These are phyloP conservation scores for Tetragonisca angustula DNA, from an alignment of 2,888 invertebrate genomes.

Conservation along the genomic window DNA sequence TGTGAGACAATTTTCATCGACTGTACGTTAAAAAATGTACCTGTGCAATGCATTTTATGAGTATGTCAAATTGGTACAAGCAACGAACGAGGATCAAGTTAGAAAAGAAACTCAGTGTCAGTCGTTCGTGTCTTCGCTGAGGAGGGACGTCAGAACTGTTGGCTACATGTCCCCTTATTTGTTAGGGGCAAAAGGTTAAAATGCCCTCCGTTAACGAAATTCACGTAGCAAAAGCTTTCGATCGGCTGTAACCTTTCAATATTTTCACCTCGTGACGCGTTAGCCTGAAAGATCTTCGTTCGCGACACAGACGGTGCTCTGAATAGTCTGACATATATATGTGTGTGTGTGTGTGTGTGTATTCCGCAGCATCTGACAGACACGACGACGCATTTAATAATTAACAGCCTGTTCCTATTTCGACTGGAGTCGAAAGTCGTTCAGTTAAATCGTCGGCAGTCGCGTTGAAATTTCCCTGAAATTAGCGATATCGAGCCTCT, in stretches of 20 bases:
- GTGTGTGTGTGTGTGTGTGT: neutral
- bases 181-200: too few species aligned
- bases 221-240: conserved; percentile 37
- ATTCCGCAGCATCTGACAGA: conserved; percentile 28
- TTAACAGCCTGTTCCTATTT: conserved; percentile 67
- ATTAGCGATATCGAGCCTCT: neutral
- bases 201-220: conserved; percentile 9
- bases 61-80: too few species aligned
- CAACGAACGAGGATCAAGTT: too few species aligned
- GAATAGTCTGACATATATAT: conserved; percentile 22
- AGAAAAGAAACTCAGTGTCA: too few species aligned
- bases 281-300: too few species aligned
- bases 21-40: too few species aligned
- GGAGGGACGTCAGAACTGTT: too few species aligned
- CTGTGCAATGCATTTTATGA: too few species aligned
- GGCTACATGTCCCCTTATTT: too few species aligned
- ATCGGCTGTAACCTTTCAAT: conserved; percentile 38
- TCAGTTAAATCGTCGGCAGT: conserved; percentile 15
- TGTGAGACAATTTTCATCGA: too few species aligned
- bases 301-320: neutral
- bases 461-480: neutral
- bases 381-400: conserved; percentile 74
- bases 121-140: too few species aligned
- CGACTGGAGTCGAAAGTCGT: neutral
- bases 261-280: conserved; percentile 11